phyloP scores from a whole-genome alignment of 2,797 vertebrate species.

The Coendou prehensilis region DNA sequence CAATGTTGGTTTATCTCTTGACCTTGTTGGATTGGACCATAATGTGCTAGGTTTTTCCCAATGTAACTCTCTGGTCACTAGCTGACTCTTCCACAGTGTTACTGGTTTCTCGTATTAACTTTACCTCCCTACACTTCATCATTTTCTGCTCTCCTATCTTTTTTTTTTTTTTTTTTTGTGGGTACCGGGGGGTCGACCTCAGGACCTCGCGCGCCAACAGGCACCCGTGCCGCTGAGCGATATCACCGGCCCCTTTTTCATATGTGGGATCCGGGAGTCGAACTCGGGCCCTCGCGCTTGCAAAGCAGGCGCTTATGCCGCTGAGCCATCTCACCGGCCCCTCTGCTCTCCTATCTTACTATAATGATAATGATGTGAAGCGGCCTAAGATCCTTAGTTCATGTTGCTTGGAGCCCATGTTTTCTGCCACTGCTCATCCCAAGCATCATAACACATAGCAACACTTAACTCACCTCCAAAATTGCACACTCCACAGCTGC shows the following conservation, averaged over 20 bases:
- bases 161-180: too few relatives aligned
- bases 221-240: too few relatives aligned
- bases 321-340: too few relatives aligned
- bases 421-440: background rate
- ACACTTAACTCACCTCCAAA: constrained; percentile 28
- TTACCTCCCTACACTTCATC: background rate
- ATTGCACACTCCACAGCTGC: background rate
- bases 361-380: background rate
- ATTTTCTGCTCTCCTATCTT: background rate
- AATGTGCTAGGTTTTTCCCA: background rate
- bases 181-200: too few relatives aligned
- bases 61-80: background rate
- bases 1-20: background rate
- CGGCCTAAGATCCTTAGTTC: background rate
- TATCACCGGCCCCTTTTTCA: too few relatives aligned
- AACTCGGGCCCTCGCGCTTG: too few relatives aligned
- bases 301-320: too few relatives aligned
- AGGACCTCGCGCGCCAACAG: too few relatives aligned
- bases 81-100: background rate
- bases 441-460: background rate
- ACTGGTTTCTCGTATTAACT: background rate
- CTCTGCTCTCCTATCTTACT: background rate
- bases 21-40: background rate
- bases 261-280: too few relatives aligned
- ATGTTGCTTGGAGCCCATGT: background rate